Conservation (phyloP, 2,113 vertebrate genomes). For the Pseudonaja textilis region DNA sequence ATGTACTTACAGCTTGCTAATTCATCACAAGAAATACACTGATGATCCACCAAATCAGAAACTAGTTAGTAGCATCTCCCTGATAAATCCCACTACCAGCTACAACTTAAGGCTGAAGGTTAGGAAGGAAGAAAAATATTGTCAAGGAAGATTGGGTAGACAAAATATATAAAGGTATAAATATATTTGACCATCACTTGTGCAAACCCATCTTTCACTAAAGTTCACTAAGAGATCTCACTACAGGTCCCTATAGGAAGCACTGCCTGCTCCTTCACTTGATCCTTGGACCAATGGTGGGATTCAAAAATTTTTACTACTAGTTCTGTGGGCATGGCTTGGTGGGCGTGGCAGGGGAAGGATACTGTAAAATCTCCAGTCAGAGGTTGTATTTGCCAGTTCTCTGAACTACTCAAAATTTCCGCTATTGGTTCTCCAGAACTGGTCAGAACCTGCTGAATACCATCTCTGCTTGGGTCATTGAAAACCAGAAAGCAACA, state of each 20-base stretch:
- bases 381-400: no score
- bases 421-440: no score
- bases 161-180: not conserved
- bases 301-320: no score
- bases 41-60: not conserved
- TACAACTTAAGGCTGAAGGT: not conserved
- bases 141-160: not conserved
- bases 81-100: not conserved
- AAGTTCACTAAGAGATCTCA: not conserved
- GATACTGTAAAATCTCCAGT: no score
- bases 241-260: not conserved
- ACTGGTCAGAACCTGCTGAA: no score
- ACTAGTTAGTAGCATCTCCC: not conserved
- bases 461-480: not conserved
- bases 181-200: not conserved
- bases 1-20: not conserved
- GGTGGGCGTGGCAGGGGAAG: no score
- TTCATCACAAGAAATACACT: not conserved
- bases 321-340: no score
- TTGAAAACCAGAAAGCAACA: not conserved
- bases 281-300: not conserved
- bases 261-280: not conserved
- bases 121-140: not conserved
- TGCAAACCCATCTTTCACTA: not conserved
- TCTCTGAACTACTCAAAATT: no score